Base-by-base conservation (phyloP, 2,888 invertebrate species). In the Euzetes globulus region DNA sequence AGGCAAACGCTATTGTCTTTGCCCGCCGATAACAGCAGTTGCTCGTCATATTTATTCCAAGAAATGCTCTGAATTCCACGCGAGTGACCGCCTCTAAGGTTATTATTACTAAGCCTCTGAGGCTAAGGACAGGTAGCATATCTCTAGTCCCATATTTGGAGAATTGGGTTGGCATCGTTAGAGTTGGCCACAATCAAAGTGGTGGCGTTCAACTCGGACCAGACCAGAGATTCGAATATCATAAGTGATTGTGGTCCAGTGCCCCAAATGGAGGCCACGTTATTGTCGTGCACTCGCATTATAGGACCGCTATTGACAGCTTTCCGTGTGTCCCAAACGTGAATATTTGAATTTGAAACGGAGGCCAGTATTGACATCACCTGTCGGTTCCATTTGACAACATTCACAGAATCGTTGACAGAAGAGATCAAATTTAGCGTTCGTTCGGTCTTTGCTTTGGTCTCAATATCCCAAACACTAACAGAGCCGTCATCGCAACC, bases 21-120 rank as follows among this genome's bases (percentile, higher is more conserved):
- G 7, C 52, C 71, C 4, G 71, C 71, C 3, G 71, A 71, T 17
- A 71, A 50, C 7, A 71, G 27, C 1, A 71, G 19, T 11, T 50
- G 2, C 50, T 71, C 71, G 19, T 71, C 71, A 50, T n/a, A 71
- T 52, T 33, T 50, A 71, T 71, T 71, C 71, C 71, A 71, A n/a
- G 71, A 50, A 52, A 71, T 55, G 13, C 52, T 71, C 19, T 45
- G 45, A 17, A 71, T 55, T 29, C 71, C 71, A 27, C 71, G 71
- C 3, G 50, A 29, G 29, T 71, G 71, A 33, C 71, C 71, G 7
- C 71, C 71, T 63, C 22, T 52, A 4, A 4, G 22, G 15, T 7
- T 22, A 58, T 6, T n/a, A 52, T 19, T n/a, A 1, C 1, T 1
- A 63, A 1, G 33, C 63, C 68, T 50, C 27, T 71, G n/a, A 71